These are phyloP conservation scores for Lepidocyrtinus sp. DNA, from an alignment of 2,888 invertebrate species.

Conservation along the genomic window DNA sequence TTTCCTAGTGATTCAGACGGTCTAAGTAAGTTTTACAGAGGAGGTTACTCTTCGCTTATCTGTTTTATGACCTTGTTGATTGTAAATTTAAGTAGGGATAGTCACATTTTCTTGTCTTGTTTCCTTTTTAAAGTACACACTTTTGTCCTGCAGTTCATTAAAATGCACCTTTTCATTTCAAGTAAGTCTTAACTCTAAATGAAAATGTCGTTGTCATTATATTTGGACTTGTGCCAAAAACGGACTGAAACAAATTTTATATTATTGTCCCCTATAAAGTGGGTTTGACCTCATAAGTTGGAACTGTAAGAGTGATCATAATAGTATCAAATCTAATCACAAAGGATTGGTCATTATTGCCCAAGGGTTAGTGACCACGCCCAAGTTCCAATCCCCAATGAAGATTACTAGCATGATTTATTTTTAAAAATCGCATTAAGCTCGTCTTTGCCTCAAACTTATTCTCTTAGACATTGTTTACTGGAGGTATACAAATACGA, in stretches of 20 bases:
- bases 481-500: background rate
- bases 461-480: background rate
- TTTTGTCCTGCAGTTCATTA: slow-evolving; percentile 4
- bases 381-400: slow-evolving; percentile 12
- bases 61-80: slow-evolving; percentile 18
- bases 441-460: background rate
- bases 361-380: background rate
- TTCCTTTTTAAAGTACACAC: background rate
- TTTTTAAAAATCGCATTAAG: background rate
- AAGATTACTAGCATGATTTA: background rate
- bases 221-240: background rate
- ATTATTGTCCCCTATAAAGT: too few species aligned
- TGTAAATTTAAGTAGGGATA: background rate
- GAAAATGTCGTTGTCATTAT: background rate
- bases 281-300: slow-evolving; percentile 7
- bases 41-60: background rate
- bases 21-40: background rate
- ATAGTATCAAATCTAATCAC: background rate
- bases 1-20: too few species aligned
- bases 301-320: background rate
- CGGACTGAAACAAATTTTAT: too few species aligned
- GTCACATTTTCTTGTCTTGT: background rate
- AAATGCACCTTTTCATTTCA: background rate
- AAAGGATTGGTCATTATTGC: slow-evolving; percentile 6
- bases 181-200: background rate